Evolutionary conservation across 2,113 vertebrate species (phyloP).

Genomic region (Mirounga angustirostris): DNA sequence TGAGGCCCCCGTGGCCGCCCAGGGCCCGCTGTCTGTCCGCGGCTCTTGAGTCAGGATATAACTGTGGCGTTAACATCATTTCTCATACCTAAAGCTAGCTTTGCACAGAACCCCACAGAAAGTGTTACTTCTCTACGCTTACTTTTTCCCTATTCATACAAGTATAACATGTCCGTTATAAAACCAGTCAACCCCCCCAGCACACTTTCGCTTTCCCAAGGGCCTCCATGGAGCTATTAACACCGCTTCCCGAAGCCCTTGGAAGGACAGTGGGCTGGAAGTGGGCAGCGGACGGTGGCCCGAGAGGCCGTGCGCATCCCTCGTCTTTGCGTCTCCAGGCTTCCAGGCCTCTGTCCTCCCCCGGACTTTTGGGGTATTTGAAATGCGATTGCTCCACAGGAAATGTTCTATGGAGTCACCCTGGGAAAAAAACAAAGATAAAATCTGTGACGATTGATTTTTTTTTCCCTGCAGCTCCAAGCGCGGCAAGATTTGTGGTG

Average conservation of each 20-base stretch:
- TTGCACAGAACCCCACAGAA: neutral
- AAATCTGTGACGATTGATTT: neutral
- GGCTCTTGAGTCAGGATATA: rapidly evolving
- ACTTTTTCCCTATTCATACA: too few relatives aligned
- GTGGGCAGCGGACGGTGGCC: neutral
- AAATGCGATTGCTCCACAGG: neutral
- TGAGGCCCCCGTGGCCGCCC: rapidly evolving
- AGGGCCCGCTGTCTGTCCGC: rapidly evolving
- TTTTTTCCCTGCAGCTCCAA: conserved; percentile 89
- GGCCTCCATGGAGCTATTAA: too few relatives aligned
- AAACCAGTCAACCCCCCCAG: neutral
- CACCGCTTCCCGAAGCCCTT: too few relatives aligned
- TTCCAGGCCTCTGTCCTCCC: neutral
- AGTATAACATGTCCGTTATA: neutral
- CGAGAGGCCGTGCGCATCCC: too few relatives aligned
- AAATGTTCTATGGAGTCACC: neutral
- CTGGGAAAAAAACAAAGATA: neutral
- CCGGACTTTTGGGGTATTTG: neutral
- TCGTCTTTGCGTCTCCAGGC: neutral
- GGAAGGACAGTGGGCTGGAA: neutral
- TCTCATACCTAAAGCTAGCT: neutral
- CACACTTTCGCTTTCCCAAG: neutral
- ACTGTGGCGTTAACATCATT: rapidly evolving
- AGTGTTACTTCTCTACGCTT: neutral
- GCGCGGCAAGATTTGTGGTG: neutral